phyloP scores from a whole-genome alignment of 2,113 vertebrate species.

The Mellivora capensis region DNA sequence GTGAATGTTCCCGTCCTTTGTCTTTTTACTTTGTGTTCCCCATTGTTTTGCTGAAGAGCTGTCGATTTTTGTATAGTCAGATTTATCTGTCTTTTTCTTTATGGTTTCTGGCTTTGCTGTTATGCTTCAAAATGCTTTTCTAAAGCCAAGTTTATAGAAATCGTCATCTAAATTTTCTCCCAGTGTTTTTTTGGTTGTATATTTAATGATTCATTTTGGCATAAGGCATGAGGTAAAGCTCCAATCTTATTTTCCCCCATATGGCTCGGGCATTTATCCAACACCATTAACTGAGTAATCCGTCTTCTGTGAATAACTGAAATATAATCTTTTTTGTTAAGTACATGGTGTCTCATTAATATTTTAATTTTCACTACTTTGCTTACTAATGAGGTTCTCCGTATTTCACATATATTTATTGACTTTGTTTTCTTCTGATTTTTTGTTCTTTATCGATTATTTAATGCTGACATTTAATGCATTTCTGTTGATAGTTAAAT shows the following conservation, averaged over 20 bases:
- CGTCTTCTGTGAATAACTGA: not conserved
- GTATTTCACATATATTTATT: not conserved
- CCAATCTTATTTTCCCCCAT: not conserved
- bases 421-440: not conserved
- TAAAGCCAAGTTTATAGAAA: slow-evolving; percentile 23
- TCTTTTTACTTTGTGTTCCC: not conserved
- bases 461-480: not conserved
- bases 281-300: not conserved
- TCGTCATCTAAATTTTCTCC: not conserved
- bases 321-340: not conserved
- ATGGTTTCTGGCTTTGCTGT: not conserved
- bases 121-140: not conserved
- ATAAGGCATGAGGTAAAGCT: not conserved
- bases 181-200: not conserved
- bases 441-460: not conserved
- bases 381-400: not conserved
- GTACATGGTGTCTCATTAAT: not conserved
- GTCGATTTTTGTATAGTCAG: not conserved
- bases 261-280: not conserved
- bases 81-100: not conserved
- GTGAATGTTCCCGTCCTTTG: not conserved
- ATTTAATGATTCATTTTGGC: slow-evolving; percentile 10
- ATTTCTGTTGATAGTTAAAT: slow-evolving; percentile 8
- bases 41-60: not conserved
- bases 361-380: not conserved